phyloP scores from a whole-genome alignment of 2,113 vertebrate species.

The Pagrus major region DNA sequence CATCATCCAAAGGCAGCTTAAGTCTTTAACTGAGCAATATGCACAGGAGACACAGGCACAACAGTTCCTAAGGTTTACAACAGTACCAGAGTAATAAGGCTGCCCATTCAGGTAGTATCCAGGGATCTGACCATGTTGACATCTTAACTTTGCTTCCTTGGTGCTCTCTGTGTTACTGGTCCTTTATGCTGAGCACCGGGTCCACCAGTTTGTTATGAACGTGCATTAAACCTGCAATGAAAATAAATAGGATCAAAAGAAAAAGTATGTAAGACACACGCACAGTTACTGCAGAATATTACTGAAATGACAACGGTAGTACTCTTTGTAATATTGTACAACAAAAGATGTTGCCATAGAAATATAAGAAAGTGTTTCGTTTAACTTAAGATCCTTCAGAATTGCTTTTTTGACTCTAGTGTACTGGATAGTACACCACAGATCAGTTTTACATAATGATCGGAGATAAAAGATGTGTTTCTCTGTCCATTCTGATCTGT shows the following conservation, averaged over 20 bases:
- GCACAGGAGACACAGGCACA: neutral
- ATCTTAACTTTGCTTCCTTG: slow-evolving; percentile 5
- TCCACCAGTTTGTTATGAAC: slow-evolving; percentile 97
- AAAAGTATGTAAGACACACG: neutral
- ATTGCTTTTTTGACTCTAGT: too few species aligned
- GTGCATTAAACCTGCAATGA: slow-evolving; percentile 90
- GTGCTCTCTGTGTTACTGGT: slow-evolving; percentile 38
- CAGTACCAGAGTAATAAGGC: neutral
- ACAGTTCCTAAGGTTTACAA: neutral
- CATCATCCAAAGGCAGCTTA: neutral
- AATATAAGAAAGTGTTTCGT: too few species aligned
- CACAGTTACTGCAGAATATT: too few species aligned
- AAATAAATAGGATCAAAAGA: neutral
- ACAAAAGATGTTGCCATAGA: too few species aligned
- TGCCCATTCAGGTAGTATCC: neutral
- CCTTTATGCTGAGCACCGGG: slow-evolving; percentile 73
- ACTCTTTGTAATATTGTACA: neutral
- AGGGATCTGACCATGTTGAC: neutral
- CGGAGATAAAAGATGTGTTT: too few species aligned
- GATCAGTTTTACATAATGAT: too few species aligned
- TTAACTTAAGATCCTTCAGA: too few species aligned
- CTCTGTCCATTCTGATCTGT: too few species aligned
- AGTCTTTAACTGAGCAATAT: too few species aligned
- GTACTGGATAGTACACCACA: too few species aligned
- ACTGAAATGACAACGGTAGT: neutral